phyloP scores from a whole-genome alignment of 2,797 vertebrate species.

The Silurus lanzhouensis region DNA sequence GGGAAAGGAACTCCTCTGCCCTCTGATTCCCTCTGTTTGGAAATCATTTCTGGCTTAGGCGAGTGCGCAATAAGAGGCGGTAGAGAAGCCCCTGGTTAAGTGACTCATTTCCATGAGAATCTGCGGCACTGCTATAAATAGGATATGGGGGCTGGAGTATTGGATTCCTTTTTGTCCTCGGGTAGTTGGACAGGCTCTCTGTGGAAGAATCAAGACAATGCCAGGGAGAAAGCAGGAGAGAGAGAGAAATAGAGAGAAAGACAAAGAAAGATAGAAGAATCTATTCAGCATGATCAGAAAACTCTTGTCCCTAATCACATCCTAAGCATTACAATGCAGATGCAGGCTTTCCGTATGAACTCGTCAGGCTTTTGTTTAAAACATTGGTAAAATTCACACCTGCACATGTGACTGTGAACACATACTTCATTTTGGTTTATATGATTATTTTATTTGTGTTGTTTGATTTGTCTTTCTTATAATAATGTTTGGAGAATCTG shows the following conservation, averaged over 20 bases:
- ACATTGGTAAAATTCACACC: not conserved
- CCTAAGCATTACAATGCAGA: not conserved
- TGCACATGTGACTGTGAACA: not conserved
- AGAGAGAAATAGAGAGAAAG: not conserved
- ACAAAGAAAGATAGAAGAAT: constrained; percentile 10
- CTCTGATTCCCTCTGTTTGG: constrained; percentile 49
- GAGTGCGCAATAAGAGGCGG: constrained; percentile 47
- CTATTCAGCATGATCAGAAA: constrained; percentile 17
- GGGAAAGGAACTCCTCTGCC: constrained; percentile 47
- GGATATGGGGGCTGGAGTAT: constrained; percentile 73
- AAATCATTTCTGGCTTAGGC: constrained; percentile 47
- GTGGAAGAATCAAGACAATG: constrained; percentile 45
- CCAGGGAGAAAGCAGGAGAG: constrained; percentile 13
- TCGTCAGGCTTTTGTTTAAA: not conserved
- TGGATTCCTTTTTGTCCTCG: constrained; percentile 68
- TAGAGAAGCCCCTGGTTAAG: constrained; percentile 49
- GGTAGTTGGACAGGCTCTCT: constrained; percentile 40
- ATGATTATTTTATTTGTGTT: not conserved
- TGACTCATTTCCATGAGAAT: constrained; percentile 60
- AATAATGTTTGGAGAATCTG: not conserved
- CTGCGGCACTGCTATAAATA: constrained; percentile 71
- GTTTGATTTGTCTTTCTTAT: not conserved
- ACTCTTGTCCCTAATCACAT: constrained; percentile 22
- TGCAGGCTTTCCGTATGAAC: constrained; percentile 2
- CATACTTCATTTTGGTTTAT: not conserved